Evolutionary conservation across 1,140 invertebrate genomes (phyloP), one percentile per base, ranked within the genome.

Genomic region (Meloidogyne hapla): DNA sequence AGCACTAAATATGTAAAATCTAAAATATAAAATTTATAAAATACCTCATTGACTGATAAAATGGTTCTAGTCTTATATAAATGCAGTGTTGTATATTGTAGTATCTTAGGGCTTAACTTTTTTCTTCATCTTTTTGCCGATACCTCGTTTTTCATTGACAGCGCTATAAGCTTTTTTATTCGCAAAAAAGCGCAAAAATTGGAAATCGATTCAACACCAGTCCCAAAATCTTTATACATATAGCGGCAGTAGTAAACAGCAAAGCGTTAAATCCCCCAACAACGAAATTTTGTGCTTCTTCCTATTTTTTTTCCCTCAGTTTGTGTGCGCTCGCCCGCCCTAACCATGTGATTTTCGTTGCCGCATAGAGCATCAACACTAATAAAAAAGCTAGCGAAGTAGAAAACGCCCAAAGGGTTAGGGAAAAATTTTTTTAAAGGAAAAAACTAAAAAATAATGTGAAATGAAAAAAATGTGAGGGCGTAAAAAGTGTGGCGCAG

Each of bases 151-250:
- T 65, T 40, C 26, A 28, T 40, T 42, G 65, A 33, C 65, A 67
- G 18, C 40, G n/a, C 64, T 18, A 63, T 21, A 38, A 26, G 18
- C 10, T n/a, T 61, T 61, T 61, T 9, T 42, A 2, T 63, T 56
- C 42, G 18, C 12, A 33, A 67, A 73, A 73, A 73, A 73, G 23
- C 61, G 70, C 70, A 73, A 73, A 73, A 73, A 73, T 73, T 73
- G 70, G 38, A 73, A 73, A 73, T 73, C 70, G 70, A 73, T 73
- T 62, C 61, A 56, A 56, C 70, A 56, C 23, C 42, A 56, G 56
- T 38, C 56, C 64, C 56, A 73, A 26, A 42, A 42, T 73, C 56
- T 64, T 2, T 56, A 70, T 38, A 28, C 42, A 33, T 33, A 33
- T 33, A n/a, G 48, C 48, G 18, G 18, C 18, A 56, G 48, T n/a